A percentile compares a stretch with the other conserved stretches of the same genome.
These are phyloP conservation scores for Hylaeus volcanicus DNA, from an alignment of 1,140 invertebrate species.

Conservation along the genomic window DNA sequence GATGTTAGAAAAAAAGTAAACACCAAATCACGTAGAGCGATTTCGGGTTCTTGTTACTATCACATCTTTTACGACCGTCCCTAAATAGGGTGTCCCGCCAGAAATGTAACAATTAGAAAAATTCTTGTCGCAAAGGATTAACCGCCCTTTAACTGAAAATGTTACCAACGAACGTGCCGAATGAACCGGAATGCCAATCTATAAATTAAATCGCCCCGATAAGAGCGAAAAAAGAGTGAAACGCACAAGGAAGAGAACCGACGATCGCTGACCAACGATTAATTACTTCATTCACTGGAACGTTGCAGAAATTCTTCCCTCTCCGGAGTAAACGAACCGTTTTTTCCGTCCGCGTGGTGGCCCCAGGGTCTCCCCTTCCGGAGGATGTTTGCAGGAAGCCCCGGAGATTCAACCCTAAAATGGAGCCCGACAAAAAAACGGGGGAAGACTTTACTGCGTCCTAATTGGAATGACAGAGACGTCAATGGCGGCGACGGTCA, in stretches of 20 bases:
- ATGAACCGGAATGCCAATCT: too few relatives aligned
- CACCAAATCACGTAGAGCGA: too few relatives aligned
- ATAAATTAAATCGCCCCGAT: too few relatives aligned
- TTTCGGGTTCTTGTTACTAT: too few relatives aligned
- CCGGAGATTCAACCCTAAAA: slow-evolving; percentile 64
- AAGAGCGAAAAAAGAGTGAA: neutral
- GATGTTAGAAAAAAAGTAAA: too few relatives aligned
- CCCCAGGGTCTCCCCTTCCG: slow-evolving; percentile 8
- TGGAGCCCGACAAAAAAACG: slow-evolving; percentile 43
- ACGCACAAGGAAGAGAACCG: neutral
- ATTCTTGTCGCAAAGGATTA: too few relatives aligned
- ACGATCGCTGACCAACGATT: slow-evolving; percentile 15
- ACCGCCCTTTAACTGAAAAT: too few relatives aligned
- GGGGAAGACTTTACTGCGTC: slow-evolving; percentile 72
- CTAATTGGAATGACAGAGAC: slow-evolving; percentile 80
- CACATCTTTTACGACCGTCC: too few relatives aligned
- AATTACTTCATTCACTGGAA: neutral
- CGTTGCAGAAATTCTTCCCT: slow-evolving; percentile 5
- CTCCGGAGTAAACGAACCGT: neutral
- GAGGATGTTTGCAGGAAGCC: slow-evolving; percentile 55
- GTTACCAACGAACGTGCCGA: too few relatives aligned
- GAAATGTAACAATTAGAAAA: too few relatives aligned
- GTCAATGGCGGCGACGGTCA: slow-evolving; percentile 76
- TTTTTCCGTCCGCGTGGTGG: neutral
- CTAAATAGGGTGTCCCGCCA: too few relatives aligned